Evolutionary conservation across 2,113 vertebrate species (phyloP).

Genomic region (Bos javanicus): DNA sequence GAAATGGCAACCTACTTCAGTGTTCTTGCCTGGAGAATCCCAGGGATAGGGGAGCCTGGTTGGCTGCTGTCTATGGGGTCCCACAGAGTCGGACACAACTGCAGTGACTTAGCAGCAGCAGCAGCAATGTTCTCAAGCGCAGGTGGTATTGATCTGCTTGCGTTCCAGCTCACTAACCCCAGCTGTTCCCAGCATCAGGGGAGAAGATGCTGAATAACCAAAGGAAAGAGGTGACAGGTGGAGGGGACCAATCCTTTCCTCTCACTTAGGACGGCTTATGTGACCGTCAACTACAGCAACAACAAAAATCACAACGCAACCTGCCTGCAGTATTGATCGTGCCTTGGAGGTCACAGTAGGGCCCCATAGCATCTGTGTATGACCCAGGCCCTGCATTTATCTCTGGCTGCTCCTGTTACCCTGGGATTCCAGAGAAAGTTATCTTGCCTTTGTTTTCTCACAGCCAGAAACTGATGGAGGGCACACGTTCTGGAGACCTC

Average conservation of each 20-base stretch:
- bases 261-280: neutral
- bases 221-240: neutral
- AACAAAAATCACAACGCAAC: neutral
- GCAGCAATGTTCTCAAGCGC: neutral
- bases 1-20: too few relatives aligned
- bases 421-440: neutral
- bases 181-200: conserved; percentile 44
- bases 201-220: conserved; percentile 46
- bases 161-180: conserved; percentile 59
- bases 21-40: too few relatives aligned
- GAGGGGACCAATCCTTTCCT: neutral
- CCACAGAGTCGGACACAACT: too few relatives aligned
- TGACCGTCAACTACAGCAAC: neutral
- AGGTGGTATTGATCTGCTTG: conserved; percentile 33
- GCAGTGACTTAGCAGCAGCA: too few relatives aligned
- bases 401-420: neutral
- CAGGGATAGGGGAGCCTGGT: too few relatives aligned
- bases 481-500: neutral
- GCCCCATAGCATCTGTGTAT: neutral
- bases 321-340: accelerated
- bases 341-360: neutral
- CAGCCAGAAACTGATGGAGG: neutral
- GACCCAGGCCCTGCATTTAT: neutral
- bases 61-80: too few relatives aligned
- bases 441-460: neutral